Conservation (phyloP, 2,888 invertebrate genomes). For the Fabriciana adippe region DNA sequence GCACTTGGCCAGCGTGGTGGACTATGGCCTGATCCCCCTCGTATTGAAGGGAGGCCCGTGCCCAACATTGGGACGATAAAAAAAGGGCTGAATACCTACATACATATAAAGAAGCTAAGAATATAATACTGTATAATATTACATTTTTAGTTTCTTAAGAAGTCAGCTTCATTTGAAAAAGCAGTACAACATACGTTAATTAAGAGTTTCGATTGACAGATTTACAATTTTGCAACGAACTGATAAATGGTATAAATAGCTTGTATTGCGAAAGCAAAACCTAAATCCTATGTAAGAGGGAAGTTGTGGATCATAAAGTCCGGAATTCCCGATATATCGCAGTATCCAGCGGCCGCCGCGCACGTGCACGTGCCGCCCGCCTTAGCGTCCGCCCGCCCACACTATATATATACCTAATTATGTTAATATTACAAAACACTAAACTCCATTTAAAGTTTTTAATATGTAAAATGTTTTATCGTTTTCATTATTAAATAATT, state of each 20-base stretch:
- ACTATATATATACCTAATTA: not conserved
- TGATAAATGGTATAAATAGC: constrained; percentile 18
- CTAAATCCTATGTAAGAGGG: constrained; percentile 32
- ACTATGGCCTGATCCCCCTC: no score
- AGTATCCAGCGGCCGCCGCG: constrained; percentile 26
- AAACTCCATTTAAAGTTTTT: no score
- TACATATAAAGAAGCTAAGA: no score
- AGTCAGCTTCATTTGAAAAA: not conserved
- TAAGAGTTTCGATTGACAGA: constrained; percentile 10
- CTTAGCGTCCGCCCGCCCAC: not conserved
- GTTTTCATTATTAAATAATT: not conserved
- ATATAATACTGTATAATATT: no score
- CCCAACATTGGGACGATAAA: no score
- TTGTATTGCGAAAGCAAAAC: constrained; percentile 29
- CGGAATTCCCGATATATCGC: constrained; percentile 39
- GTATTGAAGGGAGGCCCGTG: no score
- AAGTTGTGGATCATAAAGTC: constrained; percentile 32
- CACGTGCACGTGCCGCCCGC: constrained; percentile 26
- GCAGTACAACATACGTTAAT: not conserved
- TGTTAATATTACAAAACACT: no score
- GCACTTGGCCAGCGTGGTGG: no score
- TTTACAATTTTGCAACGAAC: constrained; percentile 12
- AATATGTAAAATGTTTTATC: no score
- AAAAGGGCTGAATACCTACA: no score
- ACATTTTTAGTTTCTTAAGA: no score